Base-by-base conservation (phyloP, 2,888 invertebrate genomes). In the Portevinia maculata region DNA sequence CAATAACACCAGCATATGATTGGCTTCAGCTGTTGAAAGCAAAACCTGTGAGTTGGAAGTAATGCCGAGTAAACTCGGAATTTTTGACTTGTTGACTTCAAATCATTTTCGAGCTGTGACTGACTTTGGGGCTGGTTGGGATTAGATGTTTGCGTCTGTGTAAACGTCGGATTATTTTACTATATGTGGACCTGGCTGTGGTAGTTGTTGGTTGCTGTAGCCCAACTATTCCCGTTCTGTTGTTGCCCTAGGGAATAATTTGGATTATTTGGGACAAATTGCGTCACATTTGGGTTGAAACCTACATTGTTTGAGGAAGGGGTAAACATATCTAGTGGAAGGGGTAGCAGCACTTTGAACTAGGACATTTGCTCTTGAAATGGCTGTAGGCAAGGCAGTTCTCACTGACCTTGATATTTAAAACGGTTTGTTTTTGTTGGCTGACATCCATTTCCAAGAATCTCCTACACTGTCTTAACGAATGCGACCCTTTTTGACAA, bases 341-440 rank as follows among this genome's bases (percentile, higher is more conserved):
- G 32, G n/a, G 19, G n/a, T 60, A 60, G 19, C 60, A 60, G 15
- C 9, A 24, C 15, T 21, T 46, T 6, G 21, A 39, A 9, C 60
- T 60, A 1, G 30, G 60, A 7, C 60, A 60, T 17, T 28, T 21
- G 1, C 44, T 17, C 6, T 21, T 60, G 11, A 15, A 28, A 32
- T 46, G 41, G n/a, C 44, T 44, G 44, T 44, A 41, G 1, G 41
- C 30, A 4, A 44, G 11, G n/a, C 46, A 60, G 34, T 30, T 41
- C 15, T 46, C 30, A 21, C 44, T 28, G 1, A 44, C 21, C 4
- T 11, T 6, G 0, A 39, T 32, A 2, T 39, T 13, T 3, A 5
- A 21, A 17, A 57, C 24, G 7, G 13, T 39, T n/a, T 39, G 15
- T 19, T 32, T n/a, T 5, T 28, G 57, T 15, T 39, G 9, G n/a